Base-by-base conservation (phyloP, 2,113 vertebrate species). In the Kobus ellipsiprymnus region DNA sequence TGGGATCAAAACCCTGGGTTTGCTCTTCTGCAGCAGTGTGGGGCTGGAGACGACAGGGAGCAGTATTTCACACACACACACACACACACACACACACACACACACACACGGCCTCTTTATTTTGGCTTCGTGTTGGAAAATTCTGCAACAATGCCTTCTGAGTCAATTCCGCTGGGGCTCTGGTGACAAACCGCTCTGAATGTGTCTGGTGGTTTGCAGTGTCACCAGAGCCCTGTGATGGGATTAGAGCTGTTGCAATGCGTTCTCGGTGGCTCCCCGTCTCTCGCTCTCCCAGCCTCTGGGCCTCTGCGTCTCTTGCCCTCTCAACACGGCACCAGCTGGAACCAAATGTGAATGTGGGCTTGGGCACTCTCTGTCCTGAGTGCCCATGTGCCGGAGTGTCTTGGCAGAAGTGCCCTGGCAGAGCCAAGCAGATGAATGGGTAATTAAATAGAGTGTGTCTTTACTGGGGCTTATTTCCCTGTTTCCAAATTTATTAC, bases 161-260 rank as follows among this genome's bases (percentile, higher is more conserved):
- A 97, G 74, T 77, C 91, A 94, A 59, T 82, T 60, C 97, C 91
- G 1, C 87, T 80, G 97, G 95, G 98, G 54, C 44, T 19, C 71
- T 95, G 97, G 98, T 95, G 97, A 97, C 97, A 97, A 97, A 95
- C 97, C 95, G 0, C 97, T 86, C 80, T 13, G 91, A 93, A 87
- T 1, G 11, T 40, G 94, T 84, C 77, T 97, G 77, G 94, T 12
- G 82, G 95, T 91, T 92, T 55, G 54, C 82, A 62, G 86, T 93
- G 96, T 96, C 91, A 95, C 95, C 94, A 92, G 97, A 93, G 80
- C 88, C 83, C 96, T 85, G 87, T 77, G 96, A 93, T 67, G 71
- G 86, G 82, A 92, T 95, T 88, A 92, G 0, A 52, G 96, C 52
- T 74, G 52, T 19, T 54, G 21, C 93, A 81, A 91, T 4, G 29